A percentile compares a stretch with the other conserved stretches of the same genome.
Conservation (phyloP, 2,888 invertebrate genomes). For the Julus scandinavius region DNA sequence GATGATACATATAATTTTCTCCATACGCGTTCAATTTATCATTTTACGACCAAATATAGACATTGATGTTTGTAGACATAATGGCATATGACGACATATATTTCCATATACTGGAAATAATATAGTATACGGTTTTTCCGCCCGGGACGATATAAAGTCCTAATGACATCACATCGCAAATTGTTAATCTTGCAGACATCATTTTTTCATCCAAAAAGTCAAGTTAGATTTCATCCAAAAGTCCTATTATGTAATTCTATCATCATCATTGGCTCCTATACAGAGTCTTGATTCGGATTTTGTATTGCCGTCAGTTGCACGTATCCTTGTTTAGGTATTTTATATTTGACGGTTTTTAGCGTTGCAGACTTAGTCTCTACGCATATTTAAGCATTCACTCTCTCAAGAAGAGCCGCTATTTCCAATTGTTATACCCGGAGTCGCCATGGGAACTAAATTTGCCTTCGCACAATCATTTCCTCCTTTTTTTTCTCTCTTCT, state of each 20-base stretch:
- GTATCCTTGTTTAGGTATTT: not conserved
- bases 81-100: no score
- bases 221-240: not conserved
- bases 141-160: not conserved
- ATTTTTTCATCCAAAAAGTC: not conserved
- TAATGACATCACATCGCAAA: not conserved
- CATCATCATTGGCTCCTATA: not conserved
- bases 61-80: no score
- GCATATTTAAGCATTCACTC: slow-evolving; percentile 35
- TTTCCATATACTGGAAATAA: no score
- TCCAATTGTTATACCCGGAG: slow-evolving; percentile 17
- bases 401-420: slow-evolving; percentile 1
- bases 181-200: not conserved
- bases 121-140: no score
- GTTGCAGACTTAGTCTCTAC: not conserved
- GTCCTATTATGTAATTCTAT: not conserved
- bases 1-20: no score
- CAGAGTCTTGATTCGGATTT: not conserved
- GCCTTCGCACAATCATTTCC: slow-evolving; percentile 45
- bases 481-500: slow-evolving; percentile 12
- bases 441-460: slow-evolving; percentile 46
- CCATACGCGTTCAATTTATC: no score
- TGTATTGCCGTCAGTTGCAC: not conserved
- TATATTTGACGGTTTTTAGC: slow-evolving; percentile 36
- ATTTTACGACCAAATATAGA: no score